Evolutionary conservation across 2,113 vertebrate species (phyloP).

Genomic region (crab-eating macaque (Macaca fascicularis)): T2T-MFA8v1.1 NC_088393.1:43256001-43256500

Average conservation of each 20-base stretch:
- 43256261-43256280: background rate
- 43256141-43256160: conserved; percentile 73
- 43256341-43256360: background rate
- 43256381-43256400: background rate
- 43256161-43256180: conserved; percentile 60
- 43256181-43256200: conserved; percentile 48
- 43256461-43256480: background rate
- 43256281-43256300: background rate
- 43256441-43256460: background rate
- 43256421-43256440: background rate
- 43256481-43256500: background rate
- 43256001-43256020: background rate
- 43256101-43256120: conserved; percentile 17
- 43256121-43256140: conserved; percentile 76
- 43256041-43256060: background rate
- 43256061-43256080: background rate
- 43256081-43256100: background rate
- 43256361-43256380: background rate
- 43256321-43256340: conserved; percentile 25
- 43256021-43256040: background rate
- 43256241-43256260: background rate
- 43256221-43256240: conserved; percentile 17
- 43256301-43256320: background rate
- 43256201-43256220: conserved; percentile 84
- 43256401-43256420: background rate